Base-by-base conservation (phyloP, 2,113 vertebrate genomes). In the Sphyrna mokarran region DNA sequence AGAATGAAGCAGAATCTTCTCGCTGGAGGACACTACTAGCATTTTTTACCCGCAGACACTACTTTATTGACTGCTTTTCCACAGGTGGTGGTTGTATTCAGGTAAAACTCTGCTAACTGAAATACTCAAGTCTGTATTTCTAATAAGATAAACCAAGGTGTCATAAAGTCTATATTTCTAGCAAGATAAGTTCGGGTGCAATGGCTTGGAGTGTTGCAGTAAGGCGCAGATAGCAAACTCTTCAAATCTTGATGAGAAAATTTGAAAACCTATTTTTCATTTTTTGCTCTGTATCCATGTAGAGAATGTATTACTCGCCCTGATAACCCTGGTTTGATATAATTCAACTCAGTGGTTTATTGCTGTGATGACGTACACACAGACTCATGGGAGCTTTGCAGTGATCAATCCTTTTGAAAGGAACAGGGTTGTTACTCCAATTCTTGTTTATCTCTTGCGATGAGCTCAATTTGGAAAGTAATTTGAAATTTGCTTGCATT, bases 21-120 rank as follows among this genome's bases (percentile, higher is more conserved):
- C 98, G 98, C 96, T 99, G 99, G 99, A 98, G 99, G 97, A 99
- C 99, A 97, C 97, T 99, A 96, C 97, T 99, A 78, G 98, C 98
- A 61, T 99, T 99, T 98, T 99, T 99, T 97, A 98, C 98, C 96
- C 98, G 98, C 96, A 98, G 99, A 97, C 98, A 98, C 96, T 98
- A 98, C 96, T 99, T 99, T 98, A 98, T 98, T 96, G 99, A 99
- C 98, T 99, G 99, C 98, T 99, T 99, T 97, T 98, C 97, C 72
- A 98, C 98, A 0, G 97, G 98, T 96, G 97, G 98, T 96, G 97
- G 97, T 97, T 98, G 98, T 97, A 96, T 97, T 97, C 99, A 99
- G 99, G 99, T 99, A 99, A 98, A 97, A 95, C 96, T 96, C 96
- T 97, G 97, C 97, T 97, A 97, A 97, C 22, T 70, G 18, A 40